phyloP scores from a whole-genome alignment of 2,888 invertebrate species.

The Leptothorax acervorum region DNA sequence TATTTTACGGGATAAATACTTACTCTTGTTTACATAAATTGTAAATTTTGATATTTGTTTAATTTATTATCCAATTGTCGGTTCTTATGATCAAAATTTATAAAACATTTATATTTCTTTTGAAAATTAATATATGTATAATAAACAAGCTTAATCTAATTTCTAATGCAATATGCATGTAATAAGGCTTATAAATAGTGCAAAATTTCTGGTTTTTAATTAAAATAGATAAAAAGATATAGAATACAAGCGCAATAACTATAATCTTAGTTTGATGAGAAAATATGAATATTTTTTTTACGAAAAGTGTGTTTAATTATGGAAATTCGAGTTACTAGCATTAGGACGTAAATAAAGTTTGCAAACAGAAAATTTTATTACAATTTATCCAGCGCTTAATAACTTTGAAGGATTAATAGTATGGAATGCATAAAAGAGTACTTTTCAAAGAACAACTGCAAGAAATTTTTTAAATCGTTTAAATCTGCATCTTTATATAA shows the following conservation, averaged over 20 bases:
- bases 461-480: constrained; percentile 4
- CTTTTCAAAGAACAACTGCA: constrained; percentile 2
- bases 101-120: background rate
- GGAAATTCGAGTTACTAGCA: constrained; percentile 10
- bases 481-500: constrained; percentile 28
- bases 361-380: constrained; percentile 31
- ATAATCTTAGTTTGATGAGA: background rate
- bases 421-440: constrained; percentile 2
- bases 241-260: background rate
- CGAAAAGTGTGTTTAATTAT: constrained; percentile 16
- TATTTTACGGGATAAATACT: background rate
- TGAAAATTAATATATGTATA: background rate
- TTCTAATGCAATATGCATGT: background rate
- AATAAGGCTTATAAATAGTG: background rate
- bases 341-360: constrained; percentile 1
- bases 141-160: background rate
- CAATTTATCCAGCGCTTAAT: constrained; percentile 13
- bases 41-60: background rate
- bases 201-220: background rate
- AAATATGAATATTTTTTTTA: constrained; percentile 3
- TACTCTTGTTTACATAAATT: background rate
- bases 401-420: constrained; percentile 16
- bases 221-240: background rate
- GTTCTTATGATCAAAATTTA: background rate
- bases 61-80: constrained; percentile 11